phyloP scores from a whole-genome alignment of 2,888 invertebrate genomes.

The Perdita meconis region DNA sequence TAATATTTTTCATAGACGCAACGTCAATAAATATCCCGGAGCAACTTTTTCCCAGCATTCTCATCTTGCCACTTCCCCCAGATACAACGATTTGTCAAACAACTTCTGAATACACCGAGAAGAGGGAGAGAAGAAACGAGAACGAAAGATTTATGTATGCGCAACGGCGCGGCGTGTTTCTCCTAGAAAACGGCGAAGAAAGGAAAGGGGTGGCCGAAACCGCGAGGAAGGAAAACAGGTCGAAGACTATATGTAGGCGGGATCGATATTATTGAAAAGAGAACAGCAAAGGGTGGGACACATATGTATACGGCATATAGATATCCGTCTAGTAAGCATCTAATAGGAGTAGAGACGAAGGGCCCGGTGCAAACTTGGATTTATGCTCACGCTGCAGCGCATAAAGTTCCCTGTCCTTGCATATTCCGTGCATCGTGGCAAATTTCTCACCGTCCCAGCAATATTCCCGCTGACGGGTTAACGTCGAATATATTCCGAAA shows the following conservation, averaged over 20 bases:
- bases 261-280: constrained; percentile 67
- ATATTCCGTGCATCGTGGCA: constrained; percentile 54
- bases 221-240: constrained; percentile 20
- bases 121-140: not conserved
- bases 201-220: constrained; percentile 7
- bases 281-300: constrained; percentile 48
- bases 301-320: constrained; percentile 63
- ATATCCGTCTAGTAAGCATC: constrained; percentile 58
- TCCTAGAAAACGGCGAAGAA: not conserved
- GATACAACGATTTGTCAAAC: not conserved
- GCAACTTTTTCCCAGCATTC: too few relatives aligned
- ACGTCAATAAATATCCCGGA: too few relatives aligned
- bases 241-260: constrained; percentile 13
- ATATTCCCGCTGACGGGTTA: constrained; percentile 68
- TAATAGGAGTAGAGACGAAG: constrained; percentile 63
- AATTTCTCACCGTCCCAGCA: constrained; percentile 69
- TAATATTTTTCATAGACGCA: too few relatives aligned
- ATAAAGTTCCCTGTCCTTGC: constrained; percentile 71
- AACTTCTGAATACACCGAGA: not conserved
- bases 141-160: not conserved
- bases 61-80: too few relatives aligned
- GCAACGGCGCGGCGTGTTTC: too few relatives aligned
- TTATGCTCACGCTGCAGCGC: constrained; percentile 74
- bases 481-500: constrained; percentile 61
- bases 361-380: constrained; percentile 73